Conservation (phyloP, 2,113 vertebrate species). For the Pelvicachromis taeniatus region DNA sequence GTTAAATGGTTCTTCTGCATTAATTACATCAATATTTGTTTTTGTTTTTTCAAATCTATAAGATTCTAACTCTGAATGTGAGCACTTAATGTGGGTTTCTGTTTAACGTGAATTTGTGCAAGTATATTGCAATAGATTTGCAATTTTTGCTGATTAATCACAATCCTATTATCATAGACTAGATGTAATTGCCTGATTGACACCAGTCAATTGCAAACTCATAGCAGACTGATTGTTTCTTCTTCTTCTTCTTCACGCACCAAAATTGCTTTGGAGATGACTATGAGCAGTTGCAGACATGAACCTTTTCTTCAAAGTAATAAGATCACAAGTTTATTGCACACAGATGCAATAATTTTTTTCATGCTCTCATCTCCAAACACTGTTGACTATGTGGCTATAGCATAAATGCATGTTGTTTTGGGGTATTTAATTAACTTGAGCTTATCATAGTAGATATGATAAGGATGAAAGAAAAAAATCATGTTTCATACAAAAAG, state of each 20-base stretch:
- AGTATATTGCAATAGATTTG: not conserved
- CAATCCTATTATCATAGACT: not conserved
- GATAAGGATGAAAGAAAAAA: not conserved
- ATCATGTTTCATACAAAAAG: not conserved
- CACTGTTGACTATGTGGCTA: not conserved
- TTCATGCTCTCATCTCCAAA: rapidly evolving
- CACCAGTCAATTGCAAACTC: not conserved
- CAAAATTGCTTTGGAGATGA: not conserved
- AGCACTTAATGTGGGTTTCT: not conserved
- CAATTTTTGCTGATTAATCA: not conserved
- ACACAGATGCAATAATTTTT: not conserved
- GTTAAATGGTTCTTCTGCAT: not conserved
- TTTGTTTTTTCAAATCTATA: not conserved
- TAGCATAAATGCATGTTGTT: not conserved
- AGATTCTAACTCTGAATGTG: not conserved
- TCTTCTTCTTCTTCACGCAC: not conserved
- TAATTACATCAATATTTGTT: not conserved
- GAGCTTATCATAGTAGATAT: not conserved
- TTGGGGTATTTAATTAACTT: not conserved
- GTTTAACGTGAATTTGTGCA: not conserved
- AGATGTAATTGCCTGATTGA: not conserved
- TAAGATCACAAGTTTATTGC: not conserved
- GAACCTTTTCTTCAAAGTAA: not conserved
- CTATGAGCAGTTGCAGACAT: not conserved
- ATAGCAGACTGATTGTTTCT: not conserved